Percentiles rank a stretch among this genome's conserved stretches.
Evolutionary conservation across 2,113 vertebrate species (phyloP).

Genomic region (Misgurnus mizolepis): DNA sequence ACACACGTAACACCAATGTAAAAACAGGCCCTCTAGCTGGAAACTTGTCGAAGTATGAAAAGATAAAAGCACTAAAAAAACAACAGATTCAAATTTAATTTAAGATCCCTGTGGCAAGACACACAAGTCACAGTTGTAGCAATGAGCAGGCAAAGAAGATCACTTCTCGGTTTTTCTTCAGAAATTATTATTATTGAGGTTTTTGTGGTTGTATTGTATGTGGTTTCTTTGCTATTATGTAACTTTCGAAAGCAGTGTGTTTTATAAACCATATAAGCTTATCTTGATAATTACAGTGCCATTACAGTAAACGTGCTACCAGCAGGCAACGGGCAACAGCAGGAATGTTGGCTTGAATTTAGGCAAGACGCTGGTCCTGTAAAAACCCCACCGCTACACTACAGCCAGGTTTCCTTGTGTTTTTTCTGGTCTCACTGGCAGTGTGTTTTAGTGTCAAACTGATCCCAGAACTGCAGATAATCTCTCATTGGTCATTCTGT

Average conservation of each 20-base stretch:
- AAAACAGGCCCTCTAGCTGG: constrained; percentile 33
- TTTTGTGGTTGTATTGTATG: neutral
- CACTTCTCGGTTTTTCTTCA: neutral
- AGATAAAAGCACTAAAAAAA: neutral
- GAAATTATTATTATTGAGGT: neutral
- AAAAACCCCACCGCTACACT: neutral
- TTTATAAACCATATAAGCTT: constrained; percentile 7
- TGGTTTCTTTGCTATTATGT: no score
- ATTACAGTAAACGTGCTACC: constrained; percentile 6
- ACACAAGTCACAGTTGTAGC: neutral
- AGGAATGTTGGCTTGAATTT: neutral
- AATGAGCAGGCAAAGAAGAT: neutral
- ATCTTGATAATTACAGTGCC: constrained; percentile 3
- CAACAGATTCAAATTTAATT: neutral
- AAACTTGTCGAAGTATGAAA: neutral
- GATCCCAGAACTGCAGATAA: neutral
- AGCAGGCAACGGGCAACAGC: neutral
- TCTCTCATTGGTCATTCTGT: neutral
- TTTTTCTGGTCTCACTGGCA: neutral
- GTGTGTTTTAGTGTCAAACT: neutral
- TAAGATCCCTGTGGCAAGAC: neutral
- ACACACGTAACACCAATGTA: constrained; percentile 11
- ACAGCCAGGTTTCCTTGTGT: neutral
- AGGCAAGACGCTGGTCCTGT: neutral
- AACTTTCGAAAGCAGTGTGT: neutral